Evolutionary conservation across 2,797 vertebrate genomes (phyloP).

Genomic region (Crenuchus spilurus): DNA sequence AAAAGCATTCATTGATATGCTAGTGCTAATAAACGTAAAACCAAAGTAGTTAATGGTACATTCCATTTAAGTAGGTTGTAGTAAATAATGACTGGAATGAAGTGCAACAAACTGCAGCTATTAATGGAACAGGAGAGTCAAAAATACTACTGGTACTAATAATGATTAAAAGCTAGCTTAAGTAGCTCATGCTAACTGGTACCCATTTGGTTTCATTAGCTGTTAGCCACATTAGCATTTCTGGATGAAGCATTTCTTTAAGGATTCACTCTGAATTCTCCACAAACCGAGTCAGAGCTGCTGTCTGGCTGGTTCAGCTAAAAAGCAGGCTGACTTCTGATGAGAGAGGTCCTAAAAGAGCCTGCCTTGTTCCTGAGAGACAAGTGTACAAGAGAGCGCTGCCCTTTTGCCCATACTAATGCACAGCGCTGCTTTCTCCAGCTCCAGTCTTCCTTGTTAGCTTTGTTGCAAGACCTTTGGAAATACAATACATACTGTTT

Average conservation of each 20-base stretch:
- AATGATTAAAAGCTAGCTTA: no score
- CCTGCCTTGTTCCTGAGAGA: slow-evolving; percentile 36
- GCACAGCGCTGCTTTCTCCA: slow-evolving; percentile 7
- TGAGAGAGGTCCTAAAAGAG: slow-evolving; percentile 26
- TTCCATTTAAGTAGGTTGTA: background rate
- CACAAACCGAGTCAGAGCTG: slow-evolving; percentile 8
- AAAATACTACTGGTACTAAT: no score
- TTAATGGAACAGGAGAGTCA: background rate
- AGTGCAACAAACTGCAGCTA: background rate
- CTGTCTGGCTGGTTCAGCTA: slow-evolving; percentile 21
- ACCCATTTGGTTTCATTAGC: no score
- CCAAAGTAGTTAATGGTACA: background rate
- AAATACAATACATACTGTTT: slow-evolving; percentile 27
- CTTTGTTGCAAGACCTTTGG: slow-evolving; percentile 24
- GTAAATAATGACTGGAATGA: background rate
- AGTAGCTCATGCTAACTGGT: background rate
- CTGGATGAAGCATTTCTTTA: background rate
- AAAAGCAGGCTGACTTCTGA: slow-evolving; percentile 31
- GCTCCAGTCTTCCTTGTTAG: slow-evolving; percentile 10
- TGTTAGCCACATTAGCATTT: background rate
- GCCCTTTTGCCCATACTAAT: slow-evolving; percentile 32
- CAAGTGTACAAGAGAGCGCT: slow-evolving; percentile 18
- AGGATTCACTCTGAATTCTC: background rate
- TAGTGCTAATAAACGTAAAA: background rate
- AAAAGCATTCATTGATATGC: background rate